Conservation (phyloP, 2,888 invertebrate genomes). For the Sarcophaga rosellei region DNA sequence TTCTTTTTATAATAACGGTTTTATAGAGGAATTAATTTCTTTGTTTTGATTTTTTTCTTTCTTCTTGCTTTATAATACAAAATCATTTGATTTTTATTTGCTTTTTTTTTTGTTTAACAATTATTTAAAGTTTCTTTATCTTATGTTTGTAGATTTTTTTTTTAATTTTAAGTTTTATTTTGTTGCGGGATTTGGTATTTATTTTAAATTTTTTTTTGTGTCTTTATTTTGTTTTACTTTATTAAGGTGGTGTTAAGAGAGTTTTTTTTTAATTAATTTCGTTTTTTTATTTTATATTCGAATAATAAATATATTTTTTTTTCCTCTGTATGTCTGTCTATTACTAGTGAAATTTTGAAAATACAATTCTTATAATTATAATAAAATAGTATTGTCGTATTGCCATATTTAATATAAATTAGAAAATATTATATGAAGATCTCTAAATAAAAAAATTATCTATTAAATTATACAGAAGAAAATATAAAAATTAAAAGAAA, state of each 20-base stretch:
- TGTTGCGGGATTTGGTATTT: constrained; percentile 55
- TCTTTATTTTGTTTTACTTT: constrained; percentile 26
- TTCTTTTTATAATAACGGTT: constrained; percentile 39
- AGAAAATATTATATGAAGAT: no score
- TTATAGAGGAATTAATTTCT: constrained; percentile 50
- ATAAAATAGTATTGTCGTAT: no score
- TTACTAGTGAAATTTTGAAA: constrained; percentile 6
- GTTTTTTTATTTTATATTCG: constrained; percentile 29
- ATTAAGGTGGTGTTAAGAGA: constrained; percentile 63
- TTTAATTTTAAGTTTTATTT: constrained; percentile 33
- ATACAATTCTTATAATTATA: not conserved
- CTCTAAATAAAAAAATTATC: no score
- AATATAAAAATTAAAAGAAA: no score
- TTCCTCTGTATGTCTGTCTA: constrained; percentile 9
- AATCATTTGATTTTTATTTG: constrained; percentile 34
- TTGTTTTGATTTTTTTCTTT: constrained; percentile 34
- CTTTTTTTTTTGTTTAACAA: constrained; percentile 44
- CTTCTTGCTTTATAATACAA: constrained; percentile 27
- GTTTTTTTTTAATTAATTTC: constrained; percentile 34
- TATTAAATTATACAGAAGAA: no score
- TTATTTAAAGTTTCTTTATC: constrained; percentile 35
- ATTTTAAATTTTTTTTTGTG: constrained; percentile 11
- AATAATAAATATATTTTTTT: constrained; percentile 62
- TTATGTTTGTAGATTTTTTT: constrained; percentile 25
- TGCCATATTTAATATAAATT: constrained; percentile 38